Evolutionary conservation across 2,113 vertebrate species (phyloP).

Genomic region (Leuciscus idus): DNA sequence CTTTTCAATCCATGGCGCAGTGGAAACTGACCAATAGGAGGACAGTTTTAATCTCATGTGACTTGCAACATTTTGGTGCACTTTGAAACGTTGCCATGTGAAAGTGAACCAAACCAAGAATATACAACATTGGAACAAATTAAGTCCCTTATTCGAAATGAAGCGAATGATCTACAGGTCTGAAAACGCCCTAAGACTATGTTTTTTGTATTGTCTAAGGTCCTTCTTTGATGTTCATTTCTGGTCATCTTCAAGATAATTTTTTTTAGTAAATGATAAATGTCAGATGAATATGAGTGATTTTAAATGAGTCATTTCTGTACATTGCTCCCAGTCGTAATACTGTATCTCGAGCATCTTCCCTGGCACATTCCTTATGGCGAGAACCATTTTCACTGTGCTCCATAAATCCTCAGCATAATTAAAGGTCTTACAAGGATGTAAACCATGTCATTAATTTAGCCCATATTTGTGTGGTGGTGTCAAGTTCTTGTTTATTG

Average conservation of each 20-base stretch:
- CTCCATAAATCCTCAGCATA: constrained; percentile 26
- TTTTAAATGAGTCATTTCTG: not conserved
- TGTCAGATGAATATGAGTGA: constrained; percentile 32
- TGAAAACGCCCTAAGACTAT: no score
- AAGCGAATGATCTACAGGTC: no score
- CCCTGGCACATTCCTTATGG: not conserved
- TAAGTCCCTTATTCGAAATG: no score
- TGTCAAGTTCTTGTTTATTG: constrained; percentile 30
- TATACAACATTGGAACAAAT: no score
- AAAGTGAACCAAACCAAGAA: no score
- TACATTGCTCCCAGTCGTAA: not conserved
- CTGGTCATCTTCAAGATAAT: not conserved
- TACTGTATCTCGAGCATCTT: not conserved
- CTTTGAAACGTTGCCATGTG: no score
- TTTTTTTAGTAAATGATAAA: not conserved
- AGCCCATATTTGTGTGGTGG: not conserved
- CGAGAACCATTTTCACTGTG: not conserved
- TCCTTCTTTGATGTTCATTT: not conserved
- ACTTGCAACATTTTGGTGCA: no score
- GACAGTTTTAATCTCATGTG: no score
- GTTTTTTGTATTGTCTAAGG: not conserved
- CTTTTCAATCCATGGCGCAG: no score
- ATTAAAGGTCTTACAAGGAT: constrained; percentile 26
- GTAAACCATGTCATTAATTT: constrained; percentile 27
- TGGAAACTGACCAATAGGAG: no score